Base-by-base conservation (phyloP, 35 echinoderm and acorn worm genomes). In the Patiria miniata region DNA sequence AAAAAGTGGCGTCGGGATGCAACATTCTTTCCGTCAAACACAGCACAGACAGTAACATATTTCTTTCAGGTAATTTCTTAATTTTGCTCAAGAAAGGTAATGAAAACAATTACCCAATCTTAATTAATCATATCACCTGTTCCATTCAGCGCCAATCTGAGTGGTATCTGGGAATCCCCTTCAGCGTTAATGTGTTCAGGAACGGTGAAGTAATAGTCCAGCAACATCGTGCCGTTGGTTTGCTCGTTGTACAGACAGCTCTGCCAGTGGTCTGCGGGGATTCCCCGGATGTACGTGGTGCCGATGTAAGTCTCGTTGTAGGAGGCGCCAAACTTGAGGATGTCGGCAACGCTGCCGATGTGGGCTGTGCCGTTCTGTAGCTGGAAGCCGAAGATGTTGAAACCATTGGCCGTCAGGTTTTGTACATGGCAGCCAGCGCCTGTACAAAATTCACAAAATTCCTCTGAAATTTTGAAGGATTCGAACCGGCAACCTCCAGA, bases 301-400 rank as follows among this genome's bases (percentile, higher is more conserved):
- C 87, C 92, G 4, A 94, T n/a, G 78, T 94, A 94, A 21, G 82
- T 94, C 77, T 94, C 92, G 26, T 94, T 94, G 81, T 52, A 94
- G 36, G 85, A 36, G 37, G 83, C 14, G 15, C 92, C 92, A 77
- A 94, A 94, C 16, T 36, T 22, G 54, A 94, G 81, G 21, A 94
- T 42, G 0, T 90, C 82, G 16, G 81, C 77, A 0, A 60, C 81
- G 87, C 82, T 89, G 38, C 58, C 77, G 39, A 94, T 94, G 14
- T 86, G 69, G 28, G 37, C 40, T 1, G 36, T 52, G 15, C 82
- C 77, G 18, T 90, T 82, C 17, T 90, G 77, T 36, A 86, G 8
- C 37, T 86, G 81, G 83, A 94, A 94, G 15, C 81, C 81, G n/a
- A 85, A 86, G 50, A 94, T 6, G 44, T 68, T 93, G 87, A 90